Evolutionary conservation across 2,888 invertebrate species (phyloP).

Genomic region (Taenaris catops): DNA sequence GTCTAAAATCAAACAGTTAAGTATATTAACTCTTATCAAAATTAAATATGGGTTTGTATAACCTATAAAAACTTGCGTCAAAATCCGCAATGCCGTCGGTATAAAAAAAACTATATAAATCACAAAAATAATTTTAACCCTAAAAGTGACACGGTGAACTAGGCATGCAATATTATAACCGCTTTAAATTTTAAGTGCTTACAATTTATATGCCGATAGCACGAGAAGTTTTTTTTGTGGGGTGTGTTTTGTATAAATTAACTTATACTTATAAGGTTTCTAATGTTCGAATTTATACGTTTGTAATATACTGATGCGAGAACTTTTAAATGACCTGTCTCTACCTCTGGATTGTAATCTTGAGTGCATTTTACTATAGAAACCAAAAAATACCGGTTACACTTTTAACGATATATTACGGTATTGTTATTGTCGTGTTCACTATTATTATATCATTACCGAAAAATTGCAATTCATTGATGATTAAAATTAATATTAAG

Average conservation of each 20-base stretch:
- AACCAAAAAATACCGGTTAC: too few relatives aligned
- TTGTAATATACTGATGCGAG: too few relatives aligned
- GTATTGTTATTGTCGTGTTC: too few relatives aligned
- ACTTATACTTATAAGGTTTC: too few relatives aligned
- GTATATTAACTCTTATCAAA: slow-evolving; percentile 12
- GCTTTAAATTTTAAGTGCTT: slow-evolving; percentile 21
- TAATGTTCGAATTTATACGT: too few relatives aligned
- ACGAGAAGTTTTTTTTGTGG: slow-evolving; percentile 19
- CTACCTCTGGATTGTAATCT: too few relatives aligned
- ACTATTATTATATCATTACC: too few relatives aligned
- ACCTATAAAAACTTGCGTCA: slow-evolving; percentile 14
- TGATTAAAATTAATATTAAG: too few relatives aligned
- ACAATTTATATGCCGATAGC: slow-evolving; percentile 22
- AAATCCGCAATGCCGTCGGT: slow-evolving; percentile 17
- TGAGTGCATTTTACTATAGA: too few relatives aligned
- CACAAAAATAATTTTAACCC: slow-evolving; percentile 26
- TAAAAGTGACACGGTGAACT: slow-evolving; percentile 25
- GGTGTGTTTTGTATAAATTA: slow-evolving; percentile 10
- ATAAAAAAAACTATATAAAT: slow-evolving; percentile 19
- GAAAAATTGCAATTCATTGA: too few relatives aligned
- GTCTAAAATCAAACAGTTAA: slow-evolving; percentile 5
- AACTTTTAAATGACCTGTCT: too few relatives aligned
- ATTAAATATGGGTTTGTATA: slow-evolving; percentile 13
- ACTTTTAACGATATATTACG: too few relatives aligned
- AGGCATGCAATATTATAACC: slow-evolving; percentile 24